phyloP scores from a whole-genome alignment of 2,113 vertebrate species.

The Archocentrus centrarchus region DNA sequence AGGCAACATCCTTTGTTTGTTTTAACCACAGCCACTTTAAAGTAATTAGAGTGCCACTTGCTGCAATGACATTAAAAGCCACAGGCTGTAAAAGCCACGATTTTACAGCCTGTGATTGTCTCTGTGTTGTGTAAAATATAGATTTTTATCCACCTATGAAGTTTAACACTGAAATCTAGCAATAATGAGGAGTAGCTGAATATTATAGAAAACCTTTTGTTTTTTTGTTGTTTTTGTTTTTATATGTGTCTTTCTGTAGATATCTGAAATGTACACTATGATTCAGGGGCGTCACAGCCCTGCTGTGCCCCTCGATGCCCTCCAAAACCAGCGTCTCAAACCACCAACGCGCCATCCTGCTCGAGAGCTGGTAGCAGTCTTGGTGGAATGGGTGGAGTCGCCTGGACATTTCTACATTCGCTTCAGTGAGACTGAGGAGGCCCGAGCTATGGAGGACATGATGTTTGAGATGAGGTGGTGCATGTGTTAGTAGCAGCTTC shows the following conservation, averaged over 20 bases:
- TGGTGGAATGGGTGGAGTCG: conserved; percentile 85
- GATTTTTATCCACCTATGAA: too few relatives aligned
- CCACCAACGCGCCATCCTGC: conserved; percentile 73
- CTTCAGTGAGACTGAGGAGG: conserved; percentile 78
- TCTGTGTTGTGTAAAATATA: too few relatives aligned
- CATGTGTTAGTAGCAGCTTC: not conserved
- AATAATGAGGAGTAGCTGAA: not conserved
- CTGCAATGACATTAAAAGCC: not conserved
- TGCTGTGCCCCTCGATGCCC: conserved; percentile 86
- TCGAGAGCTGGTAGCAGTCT: conserved; percentile 81
- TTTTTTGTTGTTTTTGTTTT: not conserved
- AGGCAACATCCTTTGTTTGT: not conserved
- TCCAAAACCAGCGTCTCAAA: conserved; percentile 81
- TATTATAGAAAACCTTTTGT: not conserved
- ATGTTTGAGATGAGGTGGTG: conserved; percentile 93
- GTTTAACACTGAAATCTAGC: not conserved
- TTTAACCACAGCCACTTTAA: not conserved
- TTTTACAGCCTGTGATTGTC: not conserved
- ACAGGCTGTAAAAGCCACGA: not conserved
- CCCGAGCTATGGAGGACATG: conserved; percentile 85
- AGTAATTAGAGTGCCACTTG: not conserved
- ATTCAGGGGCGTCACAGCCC: conserved; percentile 36
- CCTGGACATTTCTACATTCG: conserved; percentile 90
- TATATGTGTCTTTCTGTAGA: conserved; percentile 46
- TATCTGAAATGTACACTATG: conserved; percentile 55